Conservation (phyloP, 1,140 invertebrate species). For the Drosophila triauraria region DNA sequence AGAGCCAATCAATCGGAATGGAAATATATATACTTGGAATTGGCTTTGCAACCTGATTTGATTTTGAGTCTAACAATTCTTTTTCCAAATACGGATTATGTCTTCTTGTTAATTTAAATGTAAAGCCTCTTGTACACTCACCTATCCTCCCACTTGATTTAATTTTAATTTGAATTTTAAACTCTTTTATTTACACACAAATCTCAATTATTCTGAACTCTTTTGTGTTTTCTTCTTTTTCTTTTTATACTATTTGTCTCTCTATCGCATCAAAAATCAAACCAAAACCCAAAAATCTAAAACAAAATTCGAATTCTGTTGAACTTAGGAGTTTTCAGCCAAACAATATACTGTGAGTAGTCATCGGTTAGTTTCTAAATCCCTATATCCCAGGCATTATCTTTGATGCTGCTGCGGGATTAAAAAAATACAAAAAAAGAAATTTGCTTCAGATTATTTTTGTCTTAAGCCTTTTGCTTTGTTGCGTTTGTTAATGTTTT, state of each 20-base stretch:
- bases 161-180: constrained; percentile 35
- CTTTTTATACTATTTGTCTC: constrained; percentile 60
- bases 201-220: constrained; percentile 66
- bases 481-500: constrained; percentile 51
- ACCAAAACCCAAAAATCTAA: constrained; percentile 18
- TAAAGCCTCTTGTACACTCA: constrained; percentile 9
- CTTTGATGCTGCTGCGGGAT: constrained; percentile 27
- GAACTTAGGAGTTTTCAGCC: constrained; percentile 84
- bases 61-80: constrained; percentile 16
- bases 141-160: neutral
- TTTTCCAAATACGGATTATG: constrained; percentile 11
- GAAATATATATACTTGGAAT: constrained; percentile 18
- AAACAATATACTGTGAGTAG: constrained; percentile 85
- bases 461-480: constrained; percentile 59
- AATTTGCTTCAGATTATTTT: constrained; percentile 49
- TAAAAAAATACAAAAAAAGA: constrained; percentile 10
- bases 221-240: constrained; percentile 76
- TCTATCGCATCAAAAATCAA: constrained; percentile 39
- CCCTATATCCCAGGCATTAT: constrained; percentile 39
- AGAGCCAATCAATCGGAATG: constrained; percentile 8
- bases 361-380: constrained; percentile 36
- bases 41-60: constrained; percentile 33
- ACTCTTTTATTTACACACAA: constrained; percentile 20
- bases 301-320: constrained; percentile 56
- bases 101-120: constrained; percentile 14